Evolutionary conservation across 2,113 vertebrate species (phyloP).

Genomic region (Hemibagrus wyckioides): DNA sequence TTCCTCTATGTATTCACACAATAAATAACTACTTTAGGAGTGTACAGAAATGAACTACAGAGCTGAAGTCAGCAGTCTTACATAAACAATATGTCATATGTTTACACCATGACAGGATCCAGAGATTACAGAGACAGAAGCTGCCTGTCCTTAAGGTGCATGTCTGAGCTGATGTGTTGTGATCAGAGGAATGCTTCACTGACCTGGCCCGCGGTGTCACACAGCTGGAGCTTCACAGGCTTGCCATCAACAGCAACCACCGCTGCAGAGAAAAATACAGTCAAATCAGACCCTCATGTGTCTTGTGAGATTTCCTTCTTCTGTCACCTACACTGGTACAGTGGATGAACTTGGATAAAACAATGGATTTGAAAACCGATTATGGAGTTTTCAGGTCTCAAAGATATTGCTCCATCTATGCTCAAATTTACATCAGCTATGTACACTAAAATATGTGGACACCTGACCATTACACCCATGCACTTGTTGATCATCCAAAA

Average conservation of each 20-base stretch:
- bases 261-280: constrained; percentile 66
- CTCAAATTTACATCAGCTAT: not conserved
- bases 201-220: constrained; percentile 96
- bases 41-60: constrained; percentile 25
- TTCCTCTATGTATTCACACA: constrained; percentile 8
- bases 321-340: constrained; percentile 8
- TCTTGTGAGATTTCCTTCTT: not conserved
- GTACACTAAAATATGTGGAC: not conserved
- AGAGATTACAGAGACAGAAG: constrained; percentile 14
- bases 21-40: constrained; percentile 22
- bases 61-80: constrained; percentile 38
- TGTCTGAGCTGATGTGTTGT: constrained; percentile 29
- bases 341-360: not conserved
- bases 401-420: not conserved
- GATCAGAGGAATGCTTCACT: constrained; percentile 62
- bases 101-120: constrained; percentile 28
- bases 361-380: not conserved
- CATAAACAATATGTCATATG: constrained; percentile 43
- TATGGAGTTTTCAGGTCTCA: not conserved
- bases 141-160: constrained; percentile 20
- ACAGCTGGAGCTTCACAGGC: constrained; percentile 92
- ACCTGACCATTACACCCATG: not conserved
- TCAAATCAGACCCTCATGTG: not conserved
- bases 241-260: constrained; percentile 91
- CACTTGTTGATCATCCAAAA: not conserved